Percentiles rank a stretch among this genome's conserved stretches.
These are phyloP conservation scores for zebrafish (Danio rerio) DNA, from an alignment of 2,113 vertebrate species.

Conservation along the genomic window GRCz12tu NC_133193.1:26267501-26268000, in stretches of 20 bases:
- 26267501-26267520: conserved; percentile 52
- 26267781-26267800: conserved; percentile 69
- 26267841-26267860: conserved; percentile 66
- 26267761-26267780: conserved; percentile 65
- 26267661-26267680: conserved; percentile 41
- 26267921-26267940: conserved; percentile 49
- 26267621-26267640: conserved; percentile 55
- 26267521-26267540: conserved; percentile 63
- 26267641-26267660: conserved; percentile 60
- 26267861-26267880: conserved; percentile 52
- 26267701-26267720: conserved; percentile 58
- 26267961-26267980: conserved; percentile 53
- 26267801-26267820: conserved; percentile 69
- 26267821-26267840: conserved; percentile 61
- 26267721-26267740: conserved; percentile 65
- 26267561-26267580: conserved; percentile 60
- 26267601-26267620: conserved; percentile 47
- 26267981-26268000: conserved; percentile 65
- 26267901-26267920: conserved; percentile 44
- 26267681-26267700: conserved; percentile 47
- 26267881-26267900: conserved; percentile 53
- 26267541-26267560: conserved; percentile 57
- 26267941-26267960: conserved; percentile 60
- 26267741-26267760: conserved; percentile 68
- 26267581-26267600: conserved; percentile 51